These are phyloP conservation scores for Aphis craccivora DNA, from an alignment of 1,140 invertebrate species.

Conservation along the genomic window DNA sequence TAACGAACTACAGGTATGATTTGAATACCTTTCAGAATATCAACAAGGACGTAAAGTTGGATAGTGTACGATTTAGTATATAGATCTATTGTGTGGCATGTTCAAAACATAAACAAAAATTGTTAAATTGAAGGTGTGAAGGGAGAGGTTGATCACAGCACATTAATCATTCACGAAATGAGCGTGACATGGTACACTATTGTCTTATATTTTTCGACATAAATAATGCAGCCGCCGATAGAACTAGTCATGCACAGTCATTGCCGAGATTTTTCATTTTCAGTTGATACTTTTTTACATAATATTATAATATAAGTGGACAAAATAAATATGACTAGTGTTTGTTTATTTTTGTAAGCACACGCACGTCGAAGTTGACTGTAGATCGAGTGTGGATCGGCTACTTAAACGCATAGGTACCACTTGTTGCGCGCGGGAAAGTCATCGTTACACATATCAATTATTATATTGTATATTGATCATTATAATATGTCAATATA, in stretches of 20 bases:
- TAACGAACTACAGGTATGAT: not conserved
- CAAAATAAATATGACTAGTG: not conserved
- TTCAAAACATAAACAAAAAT: not conserved
- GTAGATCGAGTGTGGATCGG: not conserved
- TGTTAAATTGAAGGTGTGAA: not conserved
- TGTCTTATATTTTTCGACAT: not conserved
- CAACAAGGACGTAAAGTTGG: not conserved
- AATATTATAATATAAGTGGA: not conserved
- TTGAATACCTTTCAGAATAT: not conserved
- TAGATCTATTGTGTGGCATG: not conserved
- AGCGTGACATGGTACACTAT: not conserved
- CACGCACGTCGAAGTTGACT: not conserved
- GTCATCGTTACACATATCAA: not conserved
- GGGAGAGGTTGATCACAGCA: not conserved
- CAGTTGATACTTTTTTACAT: not conserved
- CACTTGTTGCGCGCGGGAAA: constrained; percentile 12
- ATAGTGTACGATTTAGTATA: not conserved
- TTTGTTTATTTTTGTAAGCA: not conserved
- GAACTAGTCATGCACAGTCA: not conserved
- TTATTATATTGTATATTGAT: not conserved
- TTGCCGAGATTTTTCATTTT: not conserved
- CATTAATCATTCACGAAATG: not conserved
- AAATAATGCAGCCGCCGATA: not conserved
- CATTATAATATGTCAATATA: not conserved
- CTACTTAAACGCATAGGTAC: too few species aligned